Base-by-base conservation (phyloP, 2,113 vertebrate genomes). In the Gavia stellata region DNA sequence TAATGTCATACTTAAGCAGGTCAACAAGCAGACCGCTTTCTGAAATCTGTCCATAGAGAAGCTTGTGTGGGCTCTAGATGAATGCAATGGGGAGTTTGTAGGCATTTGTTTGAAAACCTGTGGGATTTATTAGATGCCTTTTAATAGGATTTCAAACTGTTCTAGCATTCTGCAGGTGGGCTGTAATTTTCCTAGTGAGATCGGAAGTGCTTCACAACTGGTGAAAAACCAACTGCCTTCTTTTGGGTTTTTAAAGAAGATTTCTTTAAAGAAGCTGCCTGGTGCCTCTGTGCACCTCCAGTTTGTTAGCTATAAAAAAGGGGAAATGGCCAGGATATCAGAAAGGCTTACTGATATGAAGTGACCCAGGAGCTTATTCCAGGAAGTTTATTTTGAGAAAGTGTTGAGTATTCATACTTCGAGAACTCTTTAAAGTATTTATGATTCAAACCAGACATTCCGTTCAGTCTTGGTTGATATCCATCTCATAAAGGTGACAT, bases 381-480 rank as follows among this genome's bases (percentile, higher is more conserved):
- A 68, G 68, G 75, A 94, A 72, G 42, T 70, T 95, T 94, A 86
- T 95, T 96, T 96, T 95, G 63, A 86, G 71, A 42, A 91, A 91
- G 38, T 12, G 33, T 93, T 84, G 67, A 66, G 66, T 81, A 75
- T 86, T 92, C 45, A 10, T 82, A 49, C 62, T 80, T 86, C 2
- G 5, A 93, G 49, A 97, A 84, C 36, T 24, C 36, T 93, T 77
- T 36, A 31, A 92, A 88, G 52, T 86, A 67, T 88, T 92, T 84
- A 25, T 84, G 52, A 79, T 88, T 88, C 77, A 74, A 68, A 71
- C 44, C 49, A 86, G 52, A 55, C 66, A 47, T 55, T 78, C 59
- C 47, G 92, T 67, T 61, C 88, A 80, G 58, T 84, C 73, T 89
- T 89, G 26, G 33, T 63, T 84, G 84, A 56, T 85, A 65, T 1